Base-by-base conservation (phyloP, 2,888 invertebrate genomes). In the Hirtodrosophila histrioides region DNA sequence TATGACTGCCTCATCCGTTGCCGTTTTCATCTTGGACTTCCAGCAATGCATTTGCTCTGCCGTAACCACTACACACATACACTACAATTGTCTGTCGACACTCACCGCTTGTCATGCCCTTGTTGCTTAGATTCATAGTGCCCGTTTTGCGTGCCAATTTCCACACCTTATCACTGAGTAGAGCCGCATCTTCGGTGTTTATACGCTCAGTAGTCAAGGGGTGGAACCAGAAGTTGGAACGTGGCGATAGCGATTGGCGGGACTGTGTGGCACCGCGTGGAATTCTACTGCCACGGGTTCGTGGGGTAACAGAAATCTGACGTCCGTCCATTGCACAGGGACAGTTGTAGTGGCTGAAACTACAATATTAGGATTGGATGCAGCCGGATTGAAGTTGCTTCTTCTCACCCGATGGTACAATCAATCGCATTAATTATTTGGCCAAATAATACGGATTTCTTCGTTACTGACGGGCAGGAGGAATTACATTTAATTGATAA, bases 101-200 rank as follows among this genome's bases (percentile, higher is more conserved):
- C 88, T 82, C 92, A 96, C 97, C 96, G 92, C 94, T 93, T 46
- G 94, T 93, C 75, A 97, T 92, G 79, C 95, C 96, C 89, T 94
- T 94, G 73, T 95, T 95, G 58, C 96, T 94, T 78, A 98, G 93
- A 92, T 95, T 96, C 40, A 98, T 92, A 77, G 95, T 94, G 17
- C 98, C 97, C 70, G 95, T 95, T 88, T 94, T 95, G 85, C 96
- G 94, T 3, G 97, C 96, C 73, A 94, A 94, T 92, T 96, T 95
- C 58, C 98, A 93, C 82, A 97, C 91, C 49, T 94, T 94, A 57
- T 93, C 93, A 31, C 96, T 94, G 68, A 97, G 90, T 89, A 94
- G 94, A 60, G 92, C 93, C 68, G 95, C 94, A 86, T 95, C 95
- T 73, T 95, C 94, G 2, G 40, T 10, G 1, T 1, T 54, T 17